phyloP scores from a whole-genome alignment of 2,797 vertebrate genomes.

The Myotis daubentonii region DNA sequence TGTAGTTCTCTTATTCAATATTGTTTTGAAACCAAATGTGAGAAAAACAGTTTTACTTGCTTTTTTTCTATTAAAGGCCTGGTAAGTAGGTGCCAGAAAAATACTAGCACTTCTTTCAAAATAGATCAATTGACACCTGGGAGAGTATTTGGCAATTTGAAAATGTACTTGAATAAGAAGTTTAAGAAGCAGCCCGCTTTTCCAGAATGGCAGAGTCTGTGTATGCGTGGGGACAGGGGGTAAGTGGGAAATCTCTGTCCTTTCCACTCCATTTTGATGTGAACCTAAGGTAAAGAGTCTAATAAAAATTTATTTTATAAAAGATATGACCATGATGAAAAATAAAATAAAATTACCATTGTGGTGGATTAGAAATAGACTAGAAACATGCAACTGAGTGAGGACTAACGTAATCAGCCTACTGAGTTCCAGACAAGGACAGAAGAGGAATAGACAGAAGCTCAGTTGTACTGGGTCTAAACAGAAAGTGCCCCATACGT shows the following conservation, averaged over 20 bases:
- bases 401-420: neutral
- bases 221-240: fast-evolving
- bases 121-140: neutral
- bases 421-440: neutral
- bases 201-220: neutral
- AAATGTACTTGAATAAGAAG: neutral
- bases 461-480: neutral
- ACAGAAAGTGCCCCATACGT: neutral
- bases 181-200: neutral
- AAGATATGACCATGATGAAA: neutral
- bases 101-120: neutral
- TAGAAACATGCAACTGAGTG: neutral
- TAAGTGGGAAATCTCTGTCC: neutral
- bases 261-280: neutral
- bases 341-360: neutral
- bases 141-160: neutral
- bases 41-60: neutral
- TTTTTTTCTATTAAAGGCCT: neutral
- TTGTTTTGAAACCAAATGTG: conserved; percentile 48
- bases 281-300: neutral
- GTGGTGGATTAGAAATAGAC: neutral
- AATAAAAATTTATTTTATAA: neutral
- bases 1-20: neutral
- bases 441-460: neutral
- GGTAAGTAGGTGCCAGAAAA: neutral